Conservation (phyloP, 2,113 vertebrate species). For the Electrona antarctica region DNA sequence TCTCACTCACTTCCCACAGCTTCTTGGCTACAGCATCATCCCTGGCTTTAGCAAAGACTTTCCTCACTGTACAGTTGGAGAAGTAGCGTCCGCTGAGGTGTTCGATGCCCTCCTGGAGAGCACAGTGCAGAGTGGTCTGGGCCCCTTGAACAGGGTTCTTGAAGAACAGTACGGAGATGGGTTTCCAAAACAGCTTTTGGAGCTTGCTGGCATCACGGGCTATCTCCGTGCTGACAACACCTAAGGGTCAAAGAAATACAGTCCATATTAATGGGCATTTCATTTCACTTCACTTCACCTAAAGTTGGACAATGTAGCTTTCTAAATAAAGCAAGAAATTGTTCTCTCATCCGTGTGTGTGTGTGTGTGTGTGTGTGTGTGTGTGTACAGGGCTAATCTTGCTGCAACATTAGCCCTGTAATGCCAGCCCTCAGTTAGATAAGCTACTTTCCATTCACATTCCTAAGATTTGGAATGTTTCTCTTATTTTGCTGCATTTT, state of each 20-base stretch:
- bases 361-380: too few species aligned
- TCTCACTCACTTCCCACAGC: constrained; percentile 73
- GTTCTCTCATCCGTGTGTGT: neutral
- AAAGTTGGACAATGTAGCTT: neutral
- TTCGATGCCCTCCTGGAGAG: constrained; percentile 68
- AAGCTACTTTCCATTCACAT: too few species aligned
- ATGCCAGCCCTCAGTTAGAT: too few species aligned
- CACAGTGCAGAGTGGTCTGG: constrained; percentile 80
- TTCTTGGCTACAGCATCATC: constrained; percentile 65
- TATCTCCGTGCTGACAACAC: constrained; percentile 64
- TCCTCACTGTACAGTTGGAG: constrained; percentile 56
- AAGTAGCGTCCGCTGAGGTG: constrained; percentile 66
- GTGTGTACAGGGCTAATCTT: too few species aligned
- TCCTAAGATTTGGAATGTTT: too few species aligned
- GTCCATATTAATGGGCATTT: neutral
- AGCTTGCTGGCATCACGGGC: constrained; percentile 57
- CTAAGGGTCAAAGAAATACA: constrained; percentile 9
- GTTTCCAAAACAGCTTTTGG: constrained; percentile 60
- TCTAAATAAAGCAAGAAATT: neutral
- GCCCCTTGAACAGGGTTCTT: constrained; percentile 69
- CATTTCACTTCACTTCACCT: neutral
- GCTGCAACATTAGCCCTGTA: too few species aligned
- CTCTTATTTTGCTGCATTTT: too few species aligned
- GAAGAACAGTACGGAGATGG: constrained; percentile 76
- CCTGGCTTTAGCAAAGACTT: constrained; percentile 49